These are phyloP conservation scores for Alectura lathami DNA, from an alignment of 2,113 vertebrate species.

Conservation along the genomic window DNA sequence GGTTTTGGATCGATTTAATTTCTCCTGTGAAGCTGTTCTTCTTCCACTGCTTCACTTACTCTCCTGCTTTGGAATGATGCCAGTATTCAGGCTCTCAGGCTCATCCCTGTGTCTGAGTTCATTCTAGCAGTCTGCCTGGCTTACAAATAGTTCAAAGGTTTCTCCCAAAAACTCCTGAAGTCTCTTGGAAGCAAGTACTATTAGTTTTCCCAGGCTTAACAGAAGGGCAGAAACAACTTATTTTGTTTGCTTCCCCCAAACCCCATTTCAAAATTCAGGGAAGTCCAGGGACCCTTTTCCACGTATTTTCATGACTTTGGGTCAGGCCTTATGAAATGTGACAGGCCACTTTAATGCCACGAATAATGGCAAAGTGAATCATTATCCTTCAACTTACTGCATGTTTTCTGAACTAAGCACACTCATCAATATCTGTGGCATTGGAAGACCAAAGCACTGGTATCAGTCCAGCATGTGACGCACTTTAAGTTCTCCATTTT, in stretches of 20 bases:
- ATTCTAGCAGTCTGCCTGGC: not conserved
- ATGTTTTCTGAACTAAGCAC: slow-evolving; percentile 1
- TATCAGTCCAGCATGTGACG: not conserved
- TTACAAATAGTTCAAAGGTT: not conserved
- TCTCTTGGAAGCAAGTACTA: not conserved
- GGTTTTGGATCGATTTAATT: not conserved
- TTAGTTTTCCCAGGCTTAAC: not conserved
- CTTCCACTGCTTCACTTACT: slow-evolving; percentile 1
- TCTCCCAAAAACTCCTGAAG: not conserved
- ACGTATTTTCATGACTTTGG: slow-evolving; percentile 16
- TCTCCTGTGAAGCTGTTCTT: not conserved
- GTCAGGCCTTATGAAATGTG: slow-evolving; percentile 21
- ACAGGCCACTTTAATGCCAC: not conserved
- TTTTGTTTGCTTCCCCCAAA: not conserved
- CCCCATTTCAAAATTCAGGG: not conserved
- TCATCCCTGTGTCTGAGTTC: not conserved
- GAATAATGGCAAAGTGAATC: not conserved
- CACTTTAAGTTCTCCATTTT: slow-evolving; percentile 49
- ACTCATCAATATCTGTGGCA: not conserved
- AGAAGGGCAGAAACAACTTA: not conserved
- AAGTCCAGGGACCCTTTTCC: slow-evolving; percentile 21
- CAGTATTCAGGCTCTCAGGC: not conserved
- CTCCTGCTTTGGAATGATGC: slow-evolving; percentile 1
- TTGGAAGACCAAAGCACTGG: not conserved
- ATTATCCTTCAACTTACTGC: slow-evolving; percentile 3